These are phyloP conservation scores for Chrysemys picta DNA, from an alignment of 2,113 vertebrate species.

Conservation along the genomic window DNA sequence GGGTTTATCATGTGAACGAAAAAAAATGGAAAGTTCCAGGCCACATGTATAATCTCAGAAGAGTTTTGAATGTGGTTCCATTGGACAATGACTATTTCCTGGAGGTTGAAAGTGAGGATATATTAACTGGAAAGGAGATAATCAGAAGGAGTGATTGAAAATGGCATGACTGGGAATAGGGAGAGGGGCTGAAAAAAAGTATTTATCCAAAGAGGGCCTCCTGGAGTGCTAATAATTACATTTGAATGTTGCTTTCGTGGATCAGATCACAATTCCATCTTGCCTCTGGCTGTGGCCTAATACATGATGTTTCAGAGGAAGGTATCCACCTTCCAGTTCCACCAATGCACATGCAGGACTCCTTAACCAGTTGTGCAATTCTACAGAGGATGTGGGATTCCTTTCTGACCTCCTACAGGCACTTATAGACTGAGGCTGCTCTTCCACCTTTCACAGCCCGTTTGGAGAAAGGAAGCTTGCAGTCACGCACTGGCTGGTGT, in stretches of 20 bases:
- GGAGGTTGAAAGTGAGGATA: not conserved
- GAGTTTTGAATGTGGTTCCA: not conserved
- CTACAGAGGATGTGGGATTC: not conserved
- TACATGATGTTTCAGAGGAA: not conserved
- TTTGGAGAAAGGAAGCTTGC: not conserved
- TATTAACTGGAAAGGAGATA: not conserved
- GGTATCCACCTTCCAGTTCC: not conserved
- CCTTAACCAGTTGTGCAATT: not conserved
- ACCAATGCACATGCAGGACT: not conserved
- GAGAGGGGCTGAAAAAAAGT: not conserved
- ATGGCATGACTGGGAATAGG: not conserved
- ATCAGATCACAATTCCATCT: not conserved
- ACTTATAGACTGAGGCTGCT: not conserved
- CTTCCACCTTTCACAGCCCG: not conserved
- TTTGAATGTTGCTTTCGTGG: not conserved
- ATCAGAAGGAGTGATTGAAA: not conserved
- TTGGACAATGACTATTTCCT: not conserved
- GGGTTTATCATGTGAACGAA: not conserved
- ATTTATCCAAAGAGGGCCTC: not conserved
- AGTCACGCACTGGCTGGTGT: not conserved
- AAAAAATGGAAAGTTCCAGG: not conserved
- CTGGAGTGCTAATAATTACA: not conserved
- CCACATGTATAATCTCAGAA: not conserved
- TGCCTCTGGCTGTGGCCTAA: not conserved
- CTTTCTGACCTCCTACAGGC: not conserved